Conservation (phyloP, 2,797 vertebrate genomes). For the Morus bassanus region DNA sequence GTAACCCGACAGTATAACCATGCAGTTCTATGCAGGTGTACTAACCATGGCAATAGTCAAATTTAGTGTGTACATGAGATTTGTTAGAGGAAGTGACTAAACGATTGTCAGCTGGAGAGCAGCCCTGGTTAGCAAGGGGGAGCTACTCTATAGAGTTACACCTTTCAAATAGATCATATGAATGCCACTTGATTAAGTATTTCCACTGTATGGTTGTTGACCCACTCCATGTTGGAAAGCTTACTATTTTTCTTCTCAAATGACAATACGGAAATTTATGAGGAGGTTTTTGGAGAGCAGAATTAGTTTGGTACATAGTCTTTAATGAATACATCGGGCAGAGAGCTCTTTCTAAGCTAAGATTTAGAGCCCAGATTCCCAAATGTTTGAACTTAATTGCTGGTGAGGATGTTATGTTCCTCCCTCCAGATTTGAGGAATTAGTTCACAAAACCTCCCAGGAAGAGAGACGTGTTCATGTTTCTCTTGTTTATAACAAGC, state of each 20-base stretch:
- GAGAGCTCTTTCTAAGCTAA: not conserved
- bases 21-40: not conserved
- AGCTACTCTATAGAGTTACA: not conserved
- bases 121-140: not conserved
- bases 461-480: not conserved
- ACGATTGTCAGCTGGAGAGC: not conserved
- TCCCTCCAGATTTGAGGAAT: not conserved
- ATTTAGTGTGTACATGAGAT: not conserved
- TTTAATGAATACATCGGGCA: not conserved
- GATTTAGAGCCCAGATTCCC: not conserved
- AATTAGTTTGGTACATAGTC: not conserved
- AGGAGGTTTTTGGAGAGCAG: not conserved
- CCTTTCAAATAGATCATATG: not conserved
- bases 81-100: not conserved
- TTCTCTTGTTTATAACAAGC: not conserved
- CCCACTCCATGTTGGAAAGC: not conserved
- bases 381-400: not conserved
- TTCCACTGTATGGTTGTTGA: not conserved
- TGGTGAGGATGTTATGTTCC: not conserved
- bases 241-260: not conserved
- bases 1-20: not conserved
- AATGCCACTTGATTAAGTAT: not conserved
- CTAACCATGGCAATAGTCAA: not conserved
- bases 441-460: not conserved
- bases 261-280: not conserved